A percentile compares a stretch with the other conserved stretches of the same genome.
phyloP scores from a whole-genome alignment of 2,797 vertebrate species.

The Monodelphis domestica region DNA sequence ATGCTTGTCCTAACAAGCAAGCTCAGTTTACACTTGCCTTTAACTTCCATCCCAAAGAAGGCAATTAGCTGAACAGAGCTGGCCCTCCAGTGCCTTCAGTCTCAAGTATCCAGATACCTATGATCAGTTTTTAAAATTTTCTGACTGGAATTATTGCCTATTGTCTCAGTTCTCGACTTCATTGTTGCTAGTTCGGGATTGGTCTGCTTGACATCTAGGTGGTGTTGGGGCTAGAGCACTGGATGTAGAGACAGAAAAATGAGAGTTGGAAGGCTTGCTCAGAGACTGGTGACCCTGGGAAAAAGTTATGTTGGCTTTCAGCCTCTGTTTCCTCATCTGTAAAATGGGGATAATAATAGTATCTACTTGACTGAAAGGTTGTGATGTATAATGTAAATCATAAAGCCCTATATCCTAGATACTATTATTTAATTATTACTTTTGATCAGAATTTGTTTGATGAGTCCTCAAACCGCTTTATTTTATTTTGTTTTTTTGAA shows the following conservation, averaged over 20 bases:
- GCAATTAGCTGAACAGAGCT: not conserved
- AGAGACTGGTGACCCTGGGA: not conserved
- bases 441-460: not conserved
- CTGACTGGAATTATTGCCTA: not conserved
- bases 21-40: not conserved
- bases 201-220: not conserved
- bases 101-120: not conserved
- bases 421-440: not conserved
- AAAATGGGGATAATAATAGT: not conserved
- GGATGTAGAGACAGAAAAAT: not conserved
- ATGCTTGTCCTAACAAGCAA: not conserved
- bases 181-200: not conserved
- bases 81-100: not conserved
- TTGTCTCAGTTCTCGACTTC: not conserved
- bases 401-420: not conserved
- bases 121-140: not conserved
- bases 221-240: not conserved
- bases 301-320: not conserved
- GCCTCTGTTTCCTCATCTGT: not conserved
- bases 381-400: not conserved
- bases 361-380: not conserved
- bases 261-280: not conserved
- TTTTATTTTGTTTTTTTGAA: too few relatives aligned
- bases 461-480: not conserved
- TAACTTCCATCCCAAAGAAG: not conserved